phyloP scores from a whole-genome alignment of 35 echinoderm and acorn worm species.

The Amphiura filiformis region DNA sequence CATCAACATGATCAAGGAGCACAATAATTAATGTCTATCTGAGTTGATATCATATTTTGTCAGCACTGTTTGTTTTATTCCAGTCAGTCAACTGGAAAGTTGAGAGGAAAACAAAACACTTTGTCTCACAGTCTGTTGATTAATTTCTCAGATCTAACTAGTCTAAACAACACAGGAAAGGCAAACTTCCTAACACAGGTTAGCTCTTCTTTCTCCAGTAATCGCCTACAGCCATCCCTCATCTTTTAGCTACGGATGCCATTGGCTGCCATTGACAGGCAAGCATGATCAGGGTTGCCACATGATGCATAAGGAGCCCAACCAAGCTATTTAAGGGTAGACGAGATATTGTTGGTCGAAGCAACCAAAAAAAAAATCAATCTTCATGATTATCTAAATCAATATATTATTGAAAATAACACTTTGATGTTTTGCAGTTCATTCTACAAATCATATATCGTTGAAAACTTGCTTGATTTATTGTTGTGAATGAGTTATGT shows the following conservation, averaged over 20 bases:
- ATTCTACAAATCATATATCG: no score
- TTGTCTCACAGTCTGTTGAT: background rate
- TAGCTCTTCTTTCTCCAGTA: background rate
- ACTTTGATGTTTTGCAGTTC: no score
- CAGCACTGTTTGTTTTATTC: no score
- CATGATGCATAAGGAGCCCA: background rate
- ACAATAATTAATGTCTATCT: no score
- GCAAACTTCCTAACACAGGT: background rate
- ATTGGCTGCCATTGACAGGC: background rate
- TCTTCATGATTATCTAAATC: background rate
- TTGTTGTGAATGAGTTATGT: background rate
- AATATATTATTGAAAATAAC: no score
- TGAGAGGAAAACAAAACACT: background rate
- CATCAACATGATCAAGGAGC: no score
- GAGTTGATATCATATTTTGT: no score
- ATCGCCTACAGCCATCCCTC: background rate
- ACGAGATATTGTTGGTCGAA: no score
- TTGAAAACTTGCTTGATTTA: background rate
- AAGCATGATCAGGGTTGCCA: background rate
- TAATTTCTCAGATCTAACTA: background rate
- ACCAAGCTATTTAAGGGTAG: background rate
- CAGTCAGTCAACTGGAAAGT: no score
- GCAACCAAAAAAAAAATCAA: no score
- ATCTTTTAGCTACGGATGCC: background rate
- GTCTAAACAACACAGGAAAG: background rate